phyloP scores from a whole-genome alignment of 1,140 invertebrate genomes.

The Theocolax elegans region DNA sequence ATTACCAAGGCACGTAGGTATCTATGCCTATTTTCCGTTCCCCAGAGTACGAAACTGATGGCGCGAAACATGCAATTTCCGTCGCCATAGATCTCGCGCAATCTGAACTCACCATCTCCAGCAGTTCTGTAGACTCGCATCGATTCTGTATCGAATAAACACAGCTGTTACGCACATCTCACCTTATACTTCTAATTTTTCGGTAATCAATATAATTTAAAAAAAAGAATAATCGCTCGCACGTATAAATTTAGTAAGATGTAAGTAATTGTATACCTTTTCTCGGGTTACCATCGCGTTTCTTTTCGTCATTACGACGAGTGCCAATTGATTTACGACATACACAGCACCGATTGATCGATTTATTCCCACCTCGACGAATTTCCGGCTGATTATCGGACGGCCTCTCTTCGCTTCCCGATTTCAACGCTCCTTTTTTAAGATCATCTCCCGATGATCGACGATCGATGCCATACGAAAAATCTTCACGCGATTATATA shows the following conservation, averaged over 20 bases:
- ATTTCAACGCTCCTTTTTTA: too few species aligned
- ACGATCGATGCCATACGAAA: too few species aligned
- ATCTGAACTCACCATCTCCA: conserved; percentile 54
- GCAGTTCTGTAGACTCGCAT: conserved; percentile 22
- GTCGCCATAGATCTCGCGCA: conserved; percentile 60
- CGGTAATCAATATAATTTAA: neutral
- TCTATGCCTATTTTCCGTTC: conserved; percentile 55
- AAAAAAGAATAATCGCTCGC: neutral
- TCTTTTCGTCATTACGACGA: neutral
- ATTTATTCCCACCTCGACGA: neutral
- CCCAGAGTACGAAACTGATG: conserved; percentile 58
- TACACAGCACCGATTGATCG: neutral
- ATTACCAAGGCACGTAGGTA: conserved; percentile 51
- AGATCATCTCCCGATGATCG: neutral
- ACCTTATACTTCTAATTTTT: neutral
- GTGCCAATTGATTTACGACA: neutral
- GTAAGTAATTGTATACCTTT: conserved; percentile 14
- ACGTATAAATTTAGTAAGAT: too few species aligned
- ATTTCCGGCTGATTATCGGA: neutral
- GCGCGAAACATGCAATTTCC: conserved; percentile 62
- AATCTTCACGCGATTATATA: too few species aligned
- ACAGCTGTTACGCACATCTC: neutral
- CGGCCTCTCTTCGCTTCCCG: neutral
- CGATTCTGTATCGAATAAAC: conserved; percentile 20
- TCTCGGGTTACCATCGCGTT: neutral